Evolutionary conservation across 2,113 vertebrate species (phyloP).

Genomic region (Lampris incognitus): DNA sequence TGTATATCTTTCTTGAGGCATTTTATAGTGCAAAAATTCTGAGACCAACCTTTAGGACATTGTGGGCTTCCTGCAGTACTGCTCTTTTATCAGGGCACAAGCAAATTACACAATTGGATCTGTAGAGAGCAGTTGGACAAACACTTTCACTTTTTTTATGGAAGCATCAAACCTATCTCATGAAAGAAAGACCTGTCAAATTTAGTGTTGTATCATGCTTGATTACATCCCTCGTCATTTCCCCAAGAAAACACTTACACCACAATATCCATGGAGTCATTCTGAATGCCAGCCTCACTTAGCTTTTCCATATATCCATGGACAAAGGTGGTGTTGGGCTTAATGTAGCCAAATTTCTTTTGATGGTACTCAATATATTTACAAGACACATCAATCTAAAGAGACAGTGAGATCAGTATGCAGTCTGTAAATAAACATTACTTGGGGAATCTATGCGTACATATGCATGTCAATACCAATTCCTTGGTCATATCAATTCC

Average conservation of each 20-base stretch:
- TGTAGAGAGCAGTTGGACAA: conserved; percentile 36
- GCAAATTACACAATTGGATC: conserved; percentile 84
- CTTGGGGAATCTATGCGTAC: no score
- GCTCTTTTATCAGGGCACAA: conserved; percentile 79
- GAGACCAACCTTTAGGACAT: conserved; percentile 72
- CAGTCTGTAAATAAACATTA: not conserved
- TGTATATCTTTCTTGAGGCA: no score
- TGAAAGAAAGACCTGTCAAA: not conserved
- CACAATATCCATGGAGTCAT: conserved; percentile 71
- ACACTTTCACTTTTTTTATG: not conserved
- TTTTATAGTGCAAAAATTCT: not conserved
- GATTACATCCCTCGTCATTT: not conserved
- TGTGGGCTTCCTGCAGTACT: conserved; percentile 75
- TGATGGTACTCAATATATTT: conserved; percentile 78
- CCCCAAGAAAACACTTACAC: conserved; percentile 63
- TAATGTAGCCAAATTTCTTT: conserved; percentile 72
- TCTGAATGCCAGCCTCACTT: conserved; percentile 70
- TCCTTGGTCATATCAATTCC: conserved; percentile 87
- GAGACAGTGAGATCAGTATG: not conserved
- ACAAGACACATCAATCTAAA: conserved; percentile 63
- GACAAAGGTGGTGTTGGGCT: conserved; percentile 72
- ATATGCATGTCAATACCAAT: conserved; percentile 75
- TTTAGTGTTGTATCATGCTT: not conserved
- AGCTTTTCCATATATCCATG: conserved; percentile 82
- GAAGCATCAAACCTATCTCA: not conserved